phyloP scores from a whole-genome alignment of 2,797 vertebrate genomes.

The Hyperoplus lanceolatus region DNA sequence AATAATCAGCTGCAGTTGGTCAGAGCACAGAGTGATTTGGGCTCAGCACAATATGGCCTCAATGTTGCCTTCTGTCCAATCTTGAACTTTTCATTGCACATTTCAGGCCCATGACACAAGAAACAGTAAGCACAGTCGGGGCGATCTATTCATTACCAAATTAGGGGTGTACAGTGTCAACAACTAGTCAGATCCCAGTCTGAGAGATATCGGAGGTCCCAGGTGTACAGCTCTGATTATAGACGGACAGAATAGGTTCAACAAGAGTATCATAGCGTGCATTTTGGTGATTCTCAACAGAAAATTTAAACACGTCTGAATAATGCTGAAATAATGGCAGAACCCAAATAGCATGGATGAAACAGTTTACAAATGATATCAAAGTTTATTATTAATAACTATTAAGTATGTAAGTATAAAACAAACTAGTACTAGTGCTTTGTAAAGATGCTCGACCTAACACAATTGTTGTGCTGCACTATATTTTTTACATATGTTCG shows the following conservation, averaged over 20 bases:
- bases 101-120: slow-evolving; percentile 39
- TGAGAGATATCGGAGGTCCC: slow-evolving; percentile 13
- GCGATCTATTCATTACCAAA: slow-evolving; percentile 9
- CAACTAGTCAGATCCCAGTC: not conserved
- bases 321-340: no score
- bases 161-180: not conserved
- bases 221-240: slow-evolving; percentile 18
- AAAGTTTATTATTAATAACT: not conserved
- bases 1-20: slow-evolving; percentile 71
- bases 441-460: slow-evolving; percentile 7
- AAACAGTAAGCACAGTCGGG: slow-evolving; percentile 10
- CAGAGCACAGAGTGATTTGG: slow-evolving; percentile 61
- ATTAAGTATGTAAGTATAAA: not conserved
- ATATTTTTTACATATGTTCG: slow-evolving; percentile 23
- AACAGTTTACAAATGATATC: not conserved
- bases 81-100: slow-evolving; percentile 46
- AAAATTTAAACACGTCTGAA: not conserved
- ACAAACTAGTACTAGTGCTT: not conserved
- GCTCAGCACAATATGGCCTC: slow-evolving; percentile 60
- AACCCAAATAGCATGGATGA: not conserved
- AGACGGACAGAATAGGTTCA: slow-evolving; percentile 19
- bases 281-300: not conserved
- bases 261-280: not conserved
- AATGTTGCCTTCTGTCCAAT: slow-evolving; percentile 64
- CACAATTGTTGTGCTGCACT: slow-evolving; percentile 27